These are phyloP conservation scores for Arenaria interpres DNA, from an alignment of 2,113 vertebrate species.

Conservation along the genomic window DNA sequence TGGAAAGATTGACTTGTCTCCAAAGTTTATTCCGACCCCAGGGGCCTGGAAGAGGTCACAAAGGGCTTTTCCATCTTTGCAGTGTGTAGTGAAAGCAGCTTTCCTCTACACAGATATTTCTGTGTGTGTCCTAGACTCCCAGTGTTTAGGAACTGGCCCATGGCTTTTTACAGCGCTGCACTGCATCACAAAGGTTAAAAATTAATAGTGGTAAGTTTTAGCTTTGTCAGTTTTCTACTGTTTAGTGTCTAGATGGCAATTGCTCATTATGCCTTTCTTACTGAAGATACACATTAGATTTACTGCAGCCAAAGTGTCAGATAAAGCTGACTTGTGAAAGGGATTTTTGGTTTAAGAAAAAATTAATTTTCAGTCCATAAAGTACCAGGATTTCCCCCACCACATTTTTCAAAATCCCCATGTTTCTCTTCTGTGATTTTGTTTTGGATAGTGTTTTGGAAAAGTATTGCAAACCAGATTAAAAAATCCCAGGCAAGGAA, in stretches of 20 bases:
- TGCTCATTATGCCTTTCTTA: neutral
- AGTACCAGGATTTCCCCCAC: fast-evolving
- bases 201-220: neutral
- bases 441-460: neutral
- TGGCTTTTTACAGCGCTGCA: neutral
- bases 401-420: neutral
- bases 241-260: neutral
- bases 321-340: neutral
- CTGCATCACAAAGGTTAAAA: neutral
- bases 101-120: neutral
- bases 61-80: neutral
- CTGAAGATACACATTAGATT: neutral
- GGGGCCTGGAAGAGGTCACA: neutral
- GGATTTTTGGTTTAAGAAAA: fast-evolving
- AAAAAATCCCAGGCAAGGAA: neutral
- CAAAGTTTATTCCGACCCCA: neutral
- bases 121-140: neutral
- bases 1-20: neutral
- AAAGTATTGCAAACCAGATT: neutral
- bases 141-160: neutral
- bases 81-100: neutral
- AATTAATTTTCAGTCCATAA: neutral
- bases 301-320: neutral
- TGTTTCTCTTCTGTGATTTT: neutral
- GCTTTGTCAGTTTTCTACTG: neutral